Conservation (phyloP, 2,888 invertebrate species). For the Amphipoea lucens region DNA sequence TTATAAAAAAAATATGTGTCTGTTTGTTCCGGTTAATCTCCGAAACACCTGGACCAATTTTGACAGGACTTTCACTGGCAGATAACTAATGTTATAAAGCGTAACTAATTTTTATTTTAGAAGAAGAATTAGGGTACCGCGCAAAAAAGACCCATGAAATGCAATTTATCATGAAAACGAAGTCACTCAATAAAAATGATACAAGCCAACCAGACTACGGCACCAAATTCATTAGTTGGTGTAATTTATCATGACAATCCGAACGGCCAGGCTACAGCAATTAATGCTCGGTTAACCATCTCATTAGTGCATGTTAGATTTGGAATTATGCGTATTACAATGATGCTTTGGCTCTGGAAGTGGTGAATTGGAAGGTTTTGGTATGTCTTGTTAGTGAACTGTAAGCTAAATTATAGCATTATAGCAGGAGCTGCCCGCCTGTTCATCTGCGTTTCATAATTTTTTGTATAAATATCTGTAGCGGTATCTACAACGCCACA, state of each 20-base stretch:
- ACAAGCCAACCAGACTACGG: constrained; percentile 46
- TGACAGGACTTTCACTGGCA: neutral
- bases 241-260: constrained; percentile 79
- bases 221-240: constrained; percentile 71
- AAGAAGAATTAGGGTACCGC: too few relatives aligned
- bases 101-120: too few relatives aligned
- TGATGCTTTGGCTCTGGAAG: constrained; percentile 60
- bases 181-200: constrained; percentile 15
- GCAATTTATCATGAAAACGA: neutral
- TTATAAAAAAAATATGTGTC: too few relatives aligned
- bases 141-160: neutral
- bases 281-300: constrained; percentile 85
- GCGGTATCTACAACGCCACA: too few relatives aligned
- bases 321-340: constrained; percentile 72
- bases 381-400: neutral
- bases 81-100: neutral
- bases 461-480: neutral
- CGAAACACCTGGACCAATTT: neutral
- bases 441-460: neutral
- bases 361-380: neutral
- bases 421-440: neutral
- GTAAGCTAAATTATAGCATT: neutral
- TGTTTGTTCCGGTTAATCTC: too few relatives aligned
- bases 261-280: constrained; percentile 73
- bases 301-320: constrained; percentile 84